Percentiles rank a stretch among this genome's conserved stretches.
Evolutionary conservation across 2,113 vertebrate species (phyloP).

Genomic region (Rhynchopsitta pachyrhyncha): DNA sequence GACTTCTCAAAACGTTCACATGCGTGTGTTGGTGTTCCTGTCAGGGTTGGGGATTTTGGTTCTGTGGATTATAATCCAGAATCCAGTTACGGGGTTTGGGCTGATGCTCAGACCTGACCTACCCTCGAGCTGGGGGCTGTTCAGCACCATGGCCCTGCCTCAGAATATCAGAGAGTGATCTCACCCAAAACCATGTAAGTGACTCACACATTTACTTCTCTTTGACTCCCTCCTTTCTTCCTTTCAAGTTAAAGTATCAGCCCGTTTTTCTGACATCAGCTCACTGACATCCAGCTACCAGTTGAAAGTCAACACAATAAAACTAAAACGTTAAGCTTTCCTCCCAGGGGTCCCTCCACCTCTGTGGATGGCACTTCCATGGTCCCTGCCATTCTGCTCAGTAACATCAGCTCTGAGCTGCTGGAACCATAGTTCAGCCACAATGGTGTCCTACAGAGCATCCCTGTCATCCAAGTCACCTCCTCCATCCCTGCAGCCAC

Average conservation of each 20-base stretch:
- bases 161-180: not conserved
- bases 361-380: accelerated
- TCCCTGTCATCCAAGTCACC: accelerated
- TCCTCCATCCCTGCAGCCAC: not conserved
- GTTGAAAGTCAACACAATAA: not conserved
- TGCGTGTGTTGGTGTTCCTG: accelerated
- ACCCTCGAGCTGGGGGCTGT: not conserved
- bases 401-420: not conserved
- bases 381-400: not conserved
- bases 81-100: not conserved
- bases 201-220: constrained; percentile 37
- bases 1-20: not conserved
- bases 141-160: not conserved
- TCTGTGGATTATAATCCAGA: not conserved
- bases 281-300: constrained; percentile 25
- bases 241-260: constrained; percentile 43
- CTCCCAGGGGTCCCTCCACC: not conserved
- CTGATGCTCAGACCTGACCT: not conserved
- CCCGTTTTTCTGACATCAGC: constrained; percentile 26
- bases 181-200: constrained; percentile 12
- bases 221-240: not conserved
- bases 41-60: not conserved
- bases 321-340: not conserved
- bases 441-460: accelerated
- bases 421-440: not conserved